Conservation (phyloP, 2,113 vertebrate genomes). For the Tympanuchus pallidicinctus region DNA sequence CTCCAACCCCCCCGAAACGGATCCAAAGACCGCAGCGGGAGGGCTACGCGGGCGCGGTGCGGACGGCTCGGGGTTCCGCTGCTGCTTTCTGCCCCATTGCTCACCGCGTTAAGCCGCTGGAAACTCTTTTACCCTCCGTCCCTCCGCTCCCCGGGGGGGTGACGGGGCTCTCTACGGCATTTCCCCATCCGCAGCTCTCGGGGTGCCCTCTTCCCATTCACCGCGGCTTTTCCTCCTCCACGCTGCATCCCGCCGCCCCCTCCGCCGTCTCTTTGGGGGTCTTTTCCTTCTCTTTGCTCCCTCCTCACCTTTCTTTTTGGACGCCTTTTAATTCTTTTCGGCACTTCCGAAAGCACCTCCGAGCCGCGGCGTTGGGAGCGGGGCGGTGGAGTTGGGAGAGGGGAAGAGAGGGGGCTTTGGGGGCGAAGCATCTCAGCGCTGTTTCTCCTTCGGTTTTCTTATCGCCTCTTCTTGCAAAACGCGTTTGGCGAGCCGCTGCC, state of each 20-base stretch:
- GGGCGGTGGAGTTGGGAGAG: too few species aligned
- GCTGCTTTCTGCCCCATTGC: not conserved
- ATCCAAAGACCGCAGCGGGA: not conserved
- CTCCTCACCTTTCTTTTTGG: too few species aligned
- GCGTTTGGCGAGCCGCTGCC: not conserved
- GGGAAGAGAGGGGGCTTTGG: too few species aligned
- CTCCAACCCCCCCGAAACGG: not conserved
- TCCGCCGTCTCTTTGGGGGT: not conserved
- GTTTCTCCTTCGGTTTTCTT: not conserved
- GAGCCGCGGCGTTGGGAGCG: too few species aligned
- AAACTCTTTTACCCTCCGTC: not conserved
- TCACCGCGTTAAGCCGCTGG: not conserved
- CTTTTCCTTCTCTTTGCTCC: too few species aligned
- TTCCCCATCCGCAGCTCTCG: not conserved
- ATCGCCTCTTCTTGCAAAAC: not conserved
- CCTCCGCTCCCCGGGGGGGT: not conserved
- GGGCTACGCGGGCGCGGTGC: not conserved
- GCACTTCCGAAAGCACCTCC: too few species aligned
- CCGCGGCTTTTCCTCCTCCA: not conserved
- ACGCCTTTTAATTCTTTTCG: too few species aligned
- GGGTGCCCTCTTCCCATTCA: too few species aligned
- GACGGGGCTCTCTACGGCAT: not conserved
- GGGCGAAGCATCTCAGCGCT: not conserved
- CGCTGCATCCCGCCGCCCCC: not conserved
- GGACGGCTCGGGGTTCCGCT: not conserved